Percentiles rank a stretch among this genome's conserved stretches.
These are phyloP conservation scores for Rhyzopertha dominica DNA, from an alignment of 1,140 invertebrate genomes.

Conservation along the genomic window DNA sequence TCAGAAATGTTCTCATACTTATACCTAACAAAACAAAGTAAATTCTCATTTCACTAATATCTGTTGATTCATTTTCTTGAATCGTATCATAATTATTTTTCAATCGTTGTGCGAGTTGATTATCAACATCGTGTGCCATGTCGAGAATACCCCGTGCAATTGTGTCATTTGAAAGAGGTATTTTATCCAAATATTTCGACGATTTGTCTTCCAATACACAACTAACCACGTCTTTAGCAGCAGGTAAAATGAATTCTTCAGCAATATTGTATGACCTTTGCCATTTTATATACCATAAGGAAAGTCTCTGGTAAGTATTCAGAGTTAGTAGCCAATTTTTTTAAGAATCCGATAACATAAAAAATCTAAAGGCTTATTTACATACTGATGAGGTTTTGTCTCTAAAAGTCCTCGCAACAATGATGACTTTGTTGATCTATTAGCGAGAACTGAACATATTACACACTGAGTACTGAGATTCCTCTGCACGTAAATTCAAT, in stretches of 20 bases:
- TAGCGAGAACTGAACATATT: too few relatives aligned
- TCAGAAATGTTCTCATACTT: constrained; percentile 21
- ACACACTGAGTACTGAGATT: too few relatives aligned
- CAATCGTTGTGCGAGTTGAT: constrained; percentile 19
- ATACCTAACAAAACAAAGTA: constrained; percentile 20
- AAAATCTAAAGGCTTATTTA: too few relatives aligned
- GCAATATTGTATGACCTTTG: constrained; percentile 13
- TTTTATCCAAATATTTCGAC: constrained; percentile 18
- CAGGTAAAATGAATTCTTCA: constrained; percentile 27
- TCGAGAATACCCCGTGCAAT: constrained; percentile 25
- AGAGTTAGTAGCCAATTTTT: too few relatives aligned
- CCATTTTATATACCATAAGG: constrained; percentile 3
- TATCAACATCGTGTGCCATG: constrained; percentile 24
- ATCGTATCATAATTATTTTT: constrained; percentile 24
- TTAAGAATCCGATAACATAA: too few relatives aligned
- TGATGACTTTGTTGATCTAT: too few relatives aligned
- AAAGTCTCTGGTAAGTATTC: constrained; percentile 5
- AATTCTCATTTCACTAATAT: constrained; percentile 21
- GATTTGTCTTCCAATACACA: constrained; percentile 17
- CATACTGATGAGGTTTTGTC: too few relatives aligned
- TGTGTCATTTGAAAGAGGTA: constrained; percentile 23
- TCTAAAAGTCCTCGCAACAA: too few relatives aligned
- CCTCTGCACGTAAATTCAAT: too few relatives aligned
- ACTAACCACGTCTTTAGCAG: constrained; percentile 23
- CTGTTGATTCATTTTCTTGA: constrained; percentile 29